These are phyloP conservation scores for Tetramorium simillimum DNA, from an alignment of 1,140 invertebrate genomes.

Conservation along the genomic window DNA sequence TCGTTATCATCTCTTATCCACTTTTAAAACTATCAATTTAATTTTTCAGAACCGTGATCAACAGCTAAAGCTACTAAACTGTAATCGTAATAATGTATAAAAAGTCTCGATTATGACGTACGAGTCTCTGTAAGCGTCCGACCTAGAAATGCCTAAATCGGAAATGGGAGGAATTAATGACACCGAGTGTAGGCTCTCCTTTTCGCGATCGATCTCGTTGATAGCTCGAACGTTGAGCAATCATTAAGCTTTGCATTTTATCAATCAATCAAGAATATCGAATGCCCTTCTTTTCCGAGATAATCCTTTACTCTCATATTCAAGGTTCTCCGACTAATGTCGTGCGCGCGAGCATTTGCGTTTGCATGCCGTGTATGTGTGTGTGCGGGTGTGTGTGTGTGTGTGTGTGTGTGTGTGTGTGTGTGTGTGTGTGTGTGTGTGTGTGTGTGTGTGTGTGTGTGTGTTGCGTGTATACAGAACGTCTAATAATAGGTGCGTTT, in stretches of 20 bases:
- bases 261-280: slow-evolving; percentile 3
- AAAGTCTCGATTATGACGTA: background rate
- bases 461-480: background rate
- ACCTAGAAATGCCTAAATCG: slow-evolving; percentile 2
- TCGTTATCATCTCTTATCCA: background rate
- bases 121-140: background rate
- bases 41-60: background rate
- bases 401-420: background rate
- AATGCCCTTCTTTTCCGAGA: background rate
- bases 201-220: slow-evolving; percentile 6
- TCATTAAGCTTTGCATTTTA: background rate
- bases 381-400: too few relatives aligned
- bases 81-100: background rate
- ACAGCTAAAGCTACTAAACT: too few relatives aligned
- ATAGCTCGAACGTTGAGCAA: background rate
- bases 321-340: background rate
- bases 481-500: background rate
- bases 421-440: too few relatives aligned
- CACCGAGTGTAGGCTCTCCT: background rate
- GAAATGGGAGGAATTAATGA: background rate
- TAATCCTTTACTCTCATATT: background rate
- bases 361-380: background rate
- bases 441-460: background rate
- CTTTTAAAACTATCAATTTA: background rate
- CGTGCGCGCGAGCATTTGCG: background rate